phyloP scores from a whole-genome alignment of 2,797 vertebrate genomes.

The Enteromius fasciolatus region DNA sequence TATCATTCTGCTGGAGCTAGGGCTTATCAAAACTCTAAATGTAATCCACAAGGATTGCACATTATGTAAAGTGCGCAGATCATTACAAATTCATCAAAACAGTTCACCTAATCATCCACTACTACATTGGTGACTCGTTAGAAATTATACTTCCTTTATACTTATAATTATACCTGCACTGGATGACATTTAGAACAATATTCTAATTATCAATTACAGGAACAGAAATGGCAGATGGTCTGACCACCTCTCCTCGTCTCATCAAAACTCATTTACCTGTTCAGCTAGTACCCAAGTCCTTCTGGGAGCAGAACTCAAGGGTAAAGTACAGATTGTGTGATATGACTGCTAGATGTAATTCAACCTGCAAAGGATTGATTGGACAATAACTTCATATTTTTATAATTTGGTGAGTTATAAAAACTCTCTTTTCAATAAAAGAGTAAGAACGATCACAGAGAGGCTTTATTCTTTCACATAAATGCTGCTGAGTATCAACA shows the following conservation, averaged over 20 bases:
- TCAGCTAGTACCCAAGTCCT: constrained; percentile 74
- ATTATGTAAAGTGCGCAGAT: no score
- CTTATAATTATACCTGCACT: background rate
- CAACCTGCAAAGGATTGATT: background rate
- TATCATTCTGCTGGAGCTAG: no score
- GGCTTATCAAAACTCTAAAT: no score
- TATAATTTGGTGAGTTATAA: background rate
- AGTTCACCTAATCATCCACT: background rate
- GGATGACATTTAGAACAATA: background rate
- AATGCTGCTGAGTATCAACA: background rate
- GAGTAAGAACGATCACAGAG: background rate
- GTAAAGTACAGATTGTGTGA: constrained; percentile 16
- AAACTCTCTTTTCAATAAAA: background rate
- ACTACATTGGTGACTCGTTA: background rate
- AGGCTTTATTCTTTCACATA: background rate
- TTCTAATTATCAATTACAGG: constrained; percentile 59
- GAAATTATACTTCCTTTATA: background rate
- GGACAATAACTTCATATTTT: background rate
- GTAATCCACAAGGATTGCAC: no score
- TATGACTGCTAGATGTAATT: background rate
- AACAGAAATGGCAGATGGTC: constrained; percentile 63
- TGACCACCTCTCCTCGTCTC: constrained; percentile 72
- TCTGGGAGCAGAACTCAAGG: constrained; percentile 74
- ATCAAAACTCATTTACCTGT: constrained; percentile 79
- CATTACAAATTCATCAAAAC: background rate